Evolutionary conservation across 2,113 vertebrate genomes (phyloP), one percentile per base, ranked within the genome.

Genomic region (Oenanthe melanoleuca): DNA sequence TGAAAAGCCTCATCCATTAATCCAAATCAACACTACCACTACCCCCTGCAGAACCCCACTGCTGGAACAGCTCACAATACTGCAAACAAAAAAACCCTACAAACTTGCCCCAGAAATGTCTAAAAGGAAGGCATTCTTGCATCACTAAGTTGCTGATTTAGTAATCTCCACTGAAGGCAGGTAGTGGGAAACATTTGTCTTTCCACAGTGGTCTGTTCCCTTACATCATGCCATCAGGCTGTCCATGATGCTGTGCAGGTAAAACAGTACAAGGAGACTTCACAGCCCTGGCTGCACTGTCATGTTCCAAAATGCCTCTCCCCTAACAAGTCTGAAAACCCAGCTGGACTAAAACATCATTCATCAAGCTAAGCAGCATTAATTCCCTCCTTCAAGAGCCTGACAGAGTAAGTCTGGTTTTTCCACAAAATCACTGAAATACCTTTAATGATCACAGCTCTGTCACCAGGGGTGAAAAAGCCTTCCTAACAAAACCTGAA

Each of bases 301-400:
- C 80, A 90, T 33, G 40, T 24, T 90, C 78, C 91, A 83, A 69
- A 73, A 8, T 3, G 25, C 49, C 66, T 71, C 64, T 61, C 94
- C 93, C 82, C 66, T 88, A 81, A 73, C 72, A 93, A 82, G 67
- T 53, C 77, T 79, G 89, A 81, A 93, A 93, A 82, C 89, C 26
- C 40, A 95, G 89, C 78, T 65, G 74, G 67, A 79, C 73, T 92
- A 95, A 88, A 70, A 74, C 34, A 93, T 67, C 55, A 72, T 44
- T 53, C 56, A 72, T 55, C 77, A 95, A 81, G 55, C 45, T 44
- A 96, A 94, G 91, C 61, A 91, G 86, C 74, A 92, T 42, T 12
- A 22, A 37, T 21, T 45, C 63, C 60, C 34, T 82, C 77, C 42
- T 92, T 85, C n/a, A 55, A 52, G 44, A 69, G 18, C 38, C n/a